phyloP scores from a whole-genome alignment of 2,888 invertebrate species.

The Argynnis bischoffii region DNA sequence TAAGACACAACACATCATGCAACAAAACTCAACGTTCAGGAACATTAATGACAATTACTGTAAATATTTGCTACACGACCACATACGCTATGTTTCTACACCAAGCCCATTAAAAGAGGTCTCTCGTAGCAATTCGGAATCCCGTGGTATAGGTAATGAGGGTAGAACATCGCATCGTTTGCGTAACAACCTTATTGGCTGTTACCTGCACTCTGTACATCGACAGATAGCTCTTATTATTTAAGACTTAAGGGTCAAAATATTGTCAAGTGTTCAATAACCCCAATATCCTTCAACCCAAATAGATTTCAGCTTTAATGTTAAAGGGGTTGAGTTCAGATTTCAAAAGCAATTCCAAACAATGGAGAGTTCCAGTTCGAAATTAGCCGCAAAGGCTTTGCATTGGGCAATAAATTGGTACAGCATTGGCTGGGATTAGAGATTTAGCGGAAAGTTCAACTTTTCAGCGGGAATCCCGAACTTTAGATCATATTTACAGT shows the following conservation, averaged over 20 bases:
- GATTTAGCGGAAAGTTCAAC: slow-evolving; percentile 19
- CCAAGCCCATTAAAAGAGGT: slow-evolving; percentile 9
- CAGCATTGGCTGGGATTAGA: slow-evolving; percentile 21
- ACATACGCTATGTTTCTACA: slow-evolving; percentile 9
- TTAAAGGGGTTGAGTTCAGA: background rate
- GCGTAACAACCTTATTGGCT: slow-evolving; percentile 25
- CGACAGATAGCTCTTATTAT: slow-evolving; percentile 11
- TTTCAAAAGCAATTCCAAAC: background rate
- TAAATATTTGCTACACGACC: background rate
- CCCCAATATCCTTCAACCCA: background rate
- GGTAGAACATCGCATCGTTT: slow-evolving; percentile 22
- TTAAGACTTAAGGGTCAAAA: slow-evolving; percentile 11
- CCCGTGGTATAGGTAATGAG: slow-evolving; percentile 28
- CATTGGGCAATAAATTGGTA: slow-evolving; percentile 29
- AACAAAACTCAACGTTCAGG: too few species aligned
- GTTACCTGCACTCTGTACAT: slow-evolving; percentile 2
- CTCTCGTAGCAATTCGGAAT: slow-evolving; percentile 22
- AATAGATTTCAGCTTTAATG: slow-evolving; percentile 3
- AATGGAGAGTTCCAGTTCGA: slow-evolving; percentile 14
- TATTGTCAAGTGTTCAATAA: slow-evolving; percentile 12
- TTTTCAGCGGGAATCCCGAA: slow-evolving; percentile 2
- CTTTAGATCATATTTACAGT: slow-evolving; percentile 19
- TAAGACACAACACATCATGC: too few species aligned
- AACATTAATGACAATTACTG: slow-evolving; percentile 1
- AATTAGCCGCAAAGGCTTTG: slow-evolving; percentile 29